These are phyloP conservation scores for Bombus vancouverensis DNA, from an alignment of 1,140 invertebrate species.

Conservation along the genomic window DNA sequence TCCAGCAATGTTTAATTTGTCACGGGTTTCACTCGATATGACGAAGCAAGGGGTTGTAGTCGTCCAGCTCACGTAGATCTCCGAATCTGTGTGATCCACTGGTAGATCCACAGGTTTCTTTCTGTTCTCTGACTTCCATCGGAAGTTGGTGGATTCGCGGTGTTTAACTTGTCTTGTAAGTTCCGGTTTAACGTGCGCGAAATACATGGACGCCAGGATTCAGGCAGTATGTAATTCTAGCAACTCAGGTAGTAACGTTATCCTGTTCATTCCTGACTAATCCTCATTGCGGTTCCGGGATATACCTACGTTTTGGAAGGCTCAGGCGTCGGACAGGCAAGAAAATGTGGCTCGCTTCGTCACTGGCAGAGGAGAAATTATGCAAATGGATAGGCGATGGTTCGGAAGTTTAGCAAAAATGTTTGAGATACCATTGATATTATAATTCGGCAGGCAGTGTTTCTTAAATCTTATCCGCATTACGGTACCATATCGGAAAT, in stretches of 20 bases:
- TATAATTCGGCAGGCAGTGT: conserved; percentile 1
- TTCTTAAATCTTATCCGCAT: conserved; percentile 24
- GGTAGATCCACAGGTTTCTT: neutral
- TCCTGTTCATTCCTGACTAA: neutral
- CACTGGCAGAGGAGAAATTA: neutral
- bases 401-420: neutral
- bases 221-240: neutral
- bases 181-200: neutral
- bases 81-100: neutral
- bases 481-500: conserved; percentile 19
- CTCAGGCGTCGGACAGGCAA: neutral
- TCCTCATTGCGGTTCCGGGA: neutral
- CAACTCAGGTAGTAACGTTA: neutral
- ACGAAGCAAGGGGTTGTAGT: too few species aligned
- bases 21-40: too few species aligned
- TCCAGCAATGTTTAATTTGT: too few species aligned
- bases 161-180: conserved; percentile 2
- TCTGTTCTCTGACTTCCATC: neutral
- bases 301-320: neutral
- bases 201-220: neutral
- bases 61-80: neutral
- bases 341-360: neutral
- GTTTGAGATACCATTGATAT: too few species aligned
- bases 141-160: neutral
- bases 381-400: neutral